A percentile compares a stretch with the other conserved stretches of the same genome.
Conservation (phyloP, 2,797 vertebrate species). For the Arremon aurantiirostris region DNA sequence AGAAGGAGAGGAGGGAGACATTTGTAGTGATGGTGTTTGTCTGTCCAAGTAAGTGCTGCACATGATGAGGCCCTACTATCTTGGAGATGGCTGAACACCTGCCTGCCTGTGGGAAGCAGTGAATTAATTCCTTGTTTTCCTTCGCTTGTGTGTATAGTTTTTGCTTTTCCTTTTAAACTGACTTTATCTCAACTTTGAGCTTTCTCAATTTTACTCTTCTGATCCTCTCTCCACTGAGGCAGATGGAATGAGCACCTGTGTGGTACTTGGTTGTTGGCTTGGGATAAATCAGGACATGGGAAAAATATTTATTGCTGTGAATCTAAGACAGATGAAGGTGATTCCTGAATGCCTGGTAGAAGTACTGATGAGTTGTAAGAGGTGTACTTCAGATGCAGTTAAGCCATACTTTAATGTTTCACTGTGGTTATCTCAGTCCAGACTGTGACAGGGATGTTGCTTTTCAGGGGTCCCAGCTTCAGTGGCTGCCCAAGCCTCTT, state of each 20-base stretch:
- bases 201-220: not conserved
- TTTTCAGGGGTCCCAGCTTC: not conserved
- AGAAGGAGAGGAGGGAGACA: no score
- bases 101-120: not conserved
- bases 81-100: not conserved
- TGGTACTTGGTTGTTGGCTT: not conserved
- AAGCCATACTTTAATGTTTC: not conserved
- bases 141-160: not conserved
- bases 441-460: not conserved
- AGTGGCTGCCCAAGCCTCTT: not conserved
- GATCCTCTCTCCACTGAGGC: not conserved
- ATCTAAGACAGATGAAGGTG: not conserved
- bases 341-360: not conserved
- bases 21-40: not conserved
- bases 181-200: not conserved
- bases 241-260: not conserved
- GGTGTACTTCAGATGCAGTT: not conserved
- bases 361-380: not conserved
- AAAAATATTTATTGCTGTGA: not conserved
- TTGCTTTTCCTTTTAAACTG: not conserved
- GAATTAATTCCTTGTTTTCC: not conserved
- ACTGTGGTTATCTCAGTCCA: not conserved
- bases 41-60: fast-evolving
- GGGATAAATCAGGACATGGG: not conserved
- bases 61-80: not conserved